Evolutionary conservation across 2,113 vertebrate genomes (phyloP).

Genomic region (Saguinus imperator): DNA sequence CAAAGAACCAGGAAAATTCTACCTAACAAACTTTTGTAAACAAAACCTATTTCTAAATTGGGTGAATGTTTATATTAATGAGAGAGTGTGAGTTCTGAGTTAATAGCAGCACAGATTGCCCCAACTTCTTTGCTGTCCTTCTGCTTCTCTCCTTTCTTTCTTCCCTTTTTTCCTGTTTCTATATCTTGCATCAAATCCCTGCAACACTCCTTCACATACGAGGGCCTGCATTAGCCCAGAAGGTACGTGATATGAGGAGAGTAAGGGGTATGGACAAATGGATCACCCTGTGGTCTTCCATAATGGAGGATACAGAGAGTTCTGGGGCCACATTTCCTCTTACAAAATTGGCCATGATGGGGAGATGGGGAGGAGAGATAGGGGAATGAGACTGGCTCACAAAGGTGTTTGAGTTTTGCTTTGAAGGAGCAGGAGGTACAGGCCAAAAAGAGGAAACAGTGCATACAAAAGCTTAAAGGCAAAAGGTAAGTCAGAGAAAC

Average conservation of each 20-base stretch:
- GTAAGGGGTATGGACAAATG: background rate
- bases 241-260: background rate
- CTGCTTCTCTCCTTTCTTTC: background rate
- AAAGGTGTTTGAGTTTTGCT: background rate
- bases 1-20: background rate
- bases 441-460: background rate
- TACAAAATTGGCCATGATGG: background rate
- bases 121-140: background rate
- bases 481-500: background rate
- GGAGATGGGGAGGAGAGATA: background rate
- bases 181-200: background rate
- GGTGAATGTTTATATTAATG: background rate
- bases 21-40: background rate
- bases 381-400: background rate
- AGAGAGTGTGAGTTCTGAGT: background rate
- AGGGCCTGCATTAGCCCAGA: background rate
- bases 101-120: accelerated
- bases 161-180: background rate
- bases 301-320: background rate
- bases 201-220: background rate
- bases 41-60: background rate
- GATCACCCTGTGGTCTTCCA: background rate
- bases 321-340: background rate
- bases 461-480: background rate
- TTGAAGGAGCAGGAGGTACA: background rate